phyloP scores from a whole-genome alignment of 2,113 vertebrate genomes.

The Rhinopomastus cyanomelas region DNA sequence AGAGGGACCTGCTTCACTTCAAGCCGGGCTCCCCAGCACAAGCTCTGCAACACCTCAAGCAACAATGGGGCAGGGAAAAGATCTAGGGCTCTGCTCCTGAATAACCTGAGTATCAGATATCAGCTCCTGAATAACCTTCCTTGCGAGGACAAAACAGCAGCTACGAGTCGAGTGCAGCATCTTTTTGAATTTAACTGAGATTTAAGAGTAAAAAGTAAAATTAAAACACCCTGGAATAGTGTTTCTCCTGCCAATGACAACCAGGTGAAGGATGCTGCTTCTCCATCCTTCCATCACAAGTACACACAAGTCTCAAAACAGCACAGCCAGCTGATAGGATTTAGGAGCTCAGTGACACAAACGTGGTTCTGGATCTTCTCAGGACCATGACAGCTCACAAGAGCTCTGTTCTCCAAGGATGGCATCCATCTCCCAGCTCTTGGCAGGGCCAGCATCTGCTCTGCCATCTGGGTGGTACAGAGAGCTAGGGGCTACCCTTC shows the following conservation, averaged over 20 bases:
- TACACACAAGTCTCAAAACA: background rate
- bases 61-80: background rate
- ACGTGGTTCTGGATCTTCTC: background rate
- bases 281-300: background rate
- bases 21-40: accelerated
- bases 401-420: background rate
- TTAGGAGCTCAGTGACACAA: background rate
- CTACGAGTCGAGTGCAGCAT: background rate
- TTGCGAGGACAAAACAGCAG: background rate
- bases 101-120: background rate
- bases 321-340: background rate
- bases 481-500: background rate
- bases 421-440: background rate
- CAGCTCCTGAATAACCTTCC: background rate
- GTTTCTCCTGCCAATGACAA: background rate
- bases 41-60: background rate
- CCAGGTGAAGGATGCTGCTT: background rate
- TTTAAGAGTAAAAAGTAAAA: background rate
- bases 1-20: background rate
- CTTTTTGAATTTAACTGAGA: background rate
- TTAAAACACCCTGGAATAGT: background rate
- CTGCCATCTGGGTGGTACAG: accelerated
- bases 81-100: background rate
- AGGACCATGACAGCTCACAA: background rate
- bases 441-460: background rate